Evolutionary conservation across 2,888 invertebrate genomes (phyloP).

Genomic region (Ischnus inquisitorius): DNA sequence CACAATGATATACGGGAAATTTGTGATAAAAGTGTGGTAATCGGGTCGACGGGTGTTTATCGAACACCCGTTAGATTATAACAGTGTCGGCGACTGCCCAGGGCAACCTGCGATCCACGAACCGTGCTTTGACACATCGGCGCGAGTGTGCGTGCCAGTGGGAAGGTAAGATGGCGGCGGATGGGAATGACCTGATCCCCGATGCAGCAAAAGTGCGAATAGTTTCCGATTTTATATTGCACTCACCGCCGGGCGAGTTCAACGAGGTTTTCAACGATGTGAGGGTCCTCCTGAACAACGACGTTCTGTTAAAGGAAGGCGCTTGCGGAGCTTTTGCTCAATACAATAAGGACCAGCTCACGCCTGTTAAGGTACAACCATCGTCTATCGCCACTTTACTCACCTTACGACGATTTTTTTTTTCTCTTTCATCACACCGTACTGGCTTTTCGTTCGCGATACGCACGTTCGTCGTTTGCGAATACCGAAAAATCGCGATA

Average conservation of each 20-base stretch:
- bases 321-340: conserved; percentile 98
- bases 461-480: not conserved
- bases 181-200: conserved; percentile 93
- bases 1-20: not conserved
- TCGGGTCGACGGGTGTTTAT: conserved; percentile 12
- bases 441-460: not conserved
- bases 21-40: not conserved
- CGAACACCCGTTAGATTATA: conserved; percentile 50
- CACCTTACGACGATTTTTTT: conserved; percentile 70
- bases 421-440: not conserved
- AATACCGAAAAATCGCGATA: not conserved
- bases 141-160: conserved; percentile 79
- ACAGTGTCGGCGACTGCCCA: conserved; percentile 53
- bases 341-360: conserved; percentile 99
- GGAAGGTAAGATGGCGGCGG: conserved; percentile 92
- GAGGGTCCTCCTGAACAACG: conserved; percentile 96
- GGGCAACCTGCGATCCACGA: conserved; percentile 71
- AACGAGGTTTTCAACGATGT: conserved; percentile 99
- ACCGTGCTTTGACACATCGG: conserved; percentile 83
- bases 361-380: conserved; percentile 91
- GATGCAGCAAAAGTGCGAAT: conserved; percentile 98
- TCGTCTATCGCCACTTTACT: conserved; percentile 57
- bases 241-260: conserved; percentile 99
- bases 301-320: conserved; percentile 97
- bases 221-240: conserved; percentile 98